These are phyloP conservation scores for Alcedo quadribrachys DNA, from an alignment of 2,797 vertebrate genomes.

Conservation along the genomic window DNA sequence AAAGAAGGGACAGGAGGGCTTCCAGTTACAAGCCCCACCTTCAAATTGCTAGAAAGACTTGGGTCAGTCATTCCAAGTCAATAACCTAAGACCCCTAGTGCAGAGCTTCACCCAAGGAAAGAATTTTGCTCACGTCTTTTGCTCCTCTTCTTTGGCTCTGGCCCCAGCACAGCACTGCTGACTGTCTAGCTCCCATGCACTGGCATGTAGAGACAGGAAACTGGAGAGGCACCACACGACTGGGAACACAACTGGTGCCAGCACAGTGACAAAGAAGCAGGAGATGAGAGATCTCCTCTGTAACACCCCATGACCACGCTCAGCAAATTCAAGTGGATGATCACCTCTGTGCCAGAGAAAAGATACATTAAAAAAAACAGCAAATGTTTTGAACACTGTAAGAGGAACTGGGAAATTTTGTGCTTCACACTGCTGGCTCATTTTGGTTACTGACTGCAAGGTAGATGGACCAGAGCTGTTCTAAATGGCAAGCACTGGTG, in stretches of 20 bases:
- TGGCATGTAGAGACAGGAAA: constrained; percentile 50
- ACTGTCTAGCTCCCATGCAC: constrained; percentile 29
- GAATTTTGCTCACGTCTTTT: constrained; percentile 44
- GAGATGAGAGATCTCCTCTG: background rate
- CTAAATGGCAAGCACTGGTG: background rate
- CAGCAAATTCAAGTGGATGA: background rate
- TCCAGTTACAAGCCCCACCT: constrained; percentile 41
- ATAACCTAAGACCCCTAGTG: constrained; percentile 33
- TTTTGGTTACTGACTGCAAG: background rate
- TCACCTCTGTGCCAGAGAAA: background rate
- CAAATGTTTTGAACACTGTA: background rate
- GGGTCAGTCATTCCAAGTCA: constrained; percentile 34
- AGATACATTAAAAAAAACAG: background rate
- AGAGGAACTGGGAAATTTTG: background rate
- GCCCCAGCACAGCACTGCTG: constrained; percentile 1
- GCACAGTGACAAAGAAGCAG: background rate
- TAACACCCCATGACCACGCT: background rate
- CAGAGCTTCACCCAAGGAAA: constrained; percentile 31
- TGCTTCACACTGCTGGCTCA: background rate
- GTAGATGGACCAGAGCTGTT: background rate
- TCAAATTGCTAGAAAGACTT: constrained; percentile 55
- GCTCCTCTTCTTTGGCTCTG: constrained; percentile 40
- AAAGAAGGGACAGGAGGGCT: background rate
- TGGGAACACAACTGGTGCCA: constrained; percentile 19
- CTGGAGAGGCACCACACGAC: background rate